Evolutionary conservation across 2,797 vertebrate species (phyloP), one percentile per base, ranked within the genome.

Genomic region (Catharus ustulatus): DNA sequence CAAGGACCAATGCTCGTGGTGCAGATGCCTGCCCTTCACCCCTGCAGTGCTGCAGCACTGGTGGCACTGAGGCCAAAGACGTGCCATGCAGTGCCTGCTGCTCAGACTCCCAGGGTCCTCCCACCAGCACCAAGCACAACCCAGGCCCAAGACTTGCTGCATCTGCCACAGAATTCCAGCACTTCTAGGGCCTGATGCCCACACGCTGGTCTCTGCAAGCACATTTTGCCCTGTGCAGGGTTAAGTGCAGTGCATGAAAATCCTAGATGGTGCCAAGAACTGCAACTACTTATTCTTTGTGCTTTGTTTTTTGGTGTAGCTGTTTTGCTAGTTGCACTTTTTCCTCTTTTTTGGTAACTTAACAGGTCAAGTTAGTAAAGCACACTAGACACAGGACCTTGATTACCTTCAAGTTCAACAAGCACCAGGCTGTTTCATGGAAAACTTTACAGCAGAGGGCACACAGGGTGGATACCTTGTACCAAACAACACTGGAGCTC

Each of bases 1-100:
- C 1, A 0, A 61, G n/a, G 54, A 64, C 38, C 59, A 84, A 18
- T 0, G 0, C 8, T 27, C 9, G 6, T 1, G 15, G 69, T 22
- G 43, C 1, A 16, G 42, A 57, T 0, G 4, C 32, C 73, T 40
- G 75, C 43, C 20, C 46, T 68, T 40, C n/a, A 45, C 6, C 46
- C n/a, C 10, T 5, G 8, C 63, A 61, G 23, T 19, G 52, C 74
- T 34, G 59, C 30, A 16, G 58, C n/a, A 22, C 2, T 0, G 1
- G 36, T 13, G 32, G 23, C 54, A 46, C 48, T 2, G 10, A 51
- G 58, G 29, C 32, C 76, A 49, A 45, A 64, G 54, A 38, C 1
- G 1, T 9, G 57, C n/a, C 46, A 38, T 4, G 5, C 58, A 30
- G 34, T 2, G 10, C 43, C 51, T 34, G n/a, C 40, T 62, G 49